Percentiles rank a stretch among this genome's conserved stretches.
These are phyloP conservation scores for Psittacula cyanocephala DNA, from an alignment of 2,113 vertebrate genomes.

Conservation along the genomic window DNA sequence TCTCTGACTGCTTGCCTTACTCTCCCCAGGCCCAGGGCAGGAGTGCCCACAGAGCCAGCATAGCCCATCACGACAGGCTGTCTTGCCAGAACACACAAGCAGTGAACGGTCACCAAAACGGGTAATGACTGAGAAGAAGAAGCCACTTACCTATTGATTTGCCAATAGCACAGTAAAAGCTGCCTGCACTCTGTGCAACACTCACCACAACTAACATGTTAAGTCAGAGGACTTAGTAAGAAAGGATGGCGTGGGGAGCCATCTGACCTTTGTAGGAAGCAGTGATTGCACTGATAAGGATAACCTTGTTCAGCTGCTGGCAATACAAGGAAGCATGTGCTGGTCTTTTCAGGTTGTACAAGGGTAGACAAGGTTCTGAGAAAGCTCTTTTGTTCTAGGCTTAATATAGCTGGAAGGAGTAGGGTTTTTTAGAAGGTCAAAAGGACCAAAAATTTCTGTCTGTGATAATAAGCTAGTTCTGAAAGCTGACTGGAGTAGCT, in stretches of 20 bases:
- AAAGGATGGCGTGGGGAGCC: rapidly evolving
- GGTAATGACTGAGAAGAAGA: background rate
- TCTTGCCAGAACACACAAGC: background rate
- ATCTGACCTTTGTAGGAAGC: background rate
- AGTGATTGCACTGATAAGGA: background rate
- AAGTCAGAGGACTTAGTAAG: background rate
- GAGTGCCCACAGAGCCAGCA: background rate
- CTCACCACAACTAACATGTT: background rate
- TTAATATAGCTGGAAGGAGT: background rate
- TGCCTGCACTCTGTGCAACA: rapidly evolving
- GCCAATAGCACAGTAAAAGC: rapidly evolving
- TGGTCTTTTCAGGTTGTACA: background rate
- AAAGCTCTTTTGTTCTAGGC: background rate
- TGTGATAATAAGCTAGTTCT: background rate
- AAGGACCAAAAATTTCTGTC: rapidly evolving
- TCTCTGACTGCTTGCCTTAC: background rate
- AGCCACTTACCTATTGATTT: background rate
- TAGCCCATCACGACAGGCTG: background rate
- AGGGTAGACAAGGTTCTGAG: background rate
- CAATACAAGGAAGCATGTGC: background rate
- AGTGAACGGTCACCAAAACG: background rate
- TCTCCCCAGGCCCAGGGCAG: background rate
- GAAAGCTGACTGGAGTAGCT: background rate
- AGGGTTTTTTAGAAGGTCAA: background rate
- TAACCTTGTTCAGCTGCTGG: background rate